Base-by-base conservation (phyloP, 2,888 invertebrate species). In the Caenorhabditis angaria region DNA sequence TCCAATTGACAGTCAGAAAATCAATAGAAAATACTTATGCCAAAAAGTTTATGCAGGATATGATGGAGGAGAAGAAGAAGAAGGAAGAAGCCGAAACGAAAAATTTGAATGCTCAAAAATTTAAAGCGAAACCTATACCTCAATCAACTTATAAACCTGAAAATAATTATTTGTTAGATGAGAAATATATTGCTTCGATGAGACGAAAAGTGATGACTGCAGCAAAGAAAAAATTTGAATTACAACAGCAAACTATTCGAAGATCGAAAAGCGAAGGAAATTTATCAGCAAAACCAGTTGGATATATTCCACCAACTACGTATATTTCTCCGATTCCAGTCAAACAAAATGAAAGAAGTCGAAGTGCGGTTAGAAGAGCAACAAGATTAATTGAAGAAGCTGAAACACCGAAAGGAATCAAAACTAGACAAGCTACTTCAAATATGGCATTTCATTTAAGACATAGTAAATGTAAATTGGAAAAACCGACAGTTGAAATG, bases 121-220 rank as follows among this genome's bases (percentile, higher is more conserved):
- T 78, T 53, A 66, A 67, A 60, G 78, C 78, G 12, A 66, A 71
- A 66, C 74, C 78, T 10, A 74, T 78, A 6, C 78, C 78, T 1
- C 55, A 61, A 24, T 71, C 76, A 3, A 78, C 78, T 1, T 78
- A 78, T 51, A 24, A 59, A 10, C 69, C 78, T 1, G 61, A 67
- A 5, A 78, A 78, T 61, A 71, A 69, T 12, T 64, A 67, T 24
- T 65, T 73, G 6, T 65, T 68, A 14, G 72, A 76, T 41, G 22
- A 66, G 22, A 65, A 66, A 32, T 78, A 78, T 48, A 63, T 72
- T 22, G 70, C 71, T 3, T 65, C 63, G 35, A 74, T 74, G 69
- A 62, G 74, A 24, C 58, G 29, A 58, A 74, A 74, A n/a, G 63
- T 74, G 48, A 60, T 53, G 27, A 57, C 51, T 32, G 51, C 60